A percentile compares a stretch with the other conserved stretches of the same genome.
phyloP scores from a whole-genome alignment of 2,888 invertebrate genomes.

The Eupsilia transversa region DNA sequence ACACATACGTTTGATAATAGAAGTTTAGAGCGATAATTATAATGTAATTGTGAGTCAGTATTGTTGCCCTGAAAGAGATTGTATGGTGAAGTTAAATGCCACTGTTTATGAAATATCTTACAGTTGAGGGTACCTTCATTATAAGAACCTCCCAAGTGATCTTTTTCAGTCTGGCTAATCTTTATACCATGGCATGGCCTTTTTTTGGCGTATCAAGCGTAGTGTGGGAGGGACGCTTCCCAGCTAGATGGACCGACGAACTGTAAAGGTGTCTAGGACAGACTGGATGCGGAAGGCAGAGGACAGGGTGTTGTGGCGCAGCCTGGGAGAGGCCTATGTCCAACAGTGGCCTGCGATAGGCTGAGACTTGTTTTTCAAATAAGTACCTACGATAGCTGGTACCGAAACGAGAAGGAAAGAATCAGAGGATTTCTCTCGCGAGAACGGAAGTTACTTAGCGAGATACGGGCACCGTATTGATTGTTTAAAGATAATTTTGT shows the following conservation, averaged over 20 bases:
- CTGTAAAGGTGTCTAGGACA: too few species aligned
- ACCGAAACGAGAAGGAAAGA: background rate
- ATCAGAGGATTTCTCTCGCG: background rate
- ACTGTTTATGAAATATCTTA: constrained; percentile 37
- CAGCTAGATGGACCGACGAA: background rate
- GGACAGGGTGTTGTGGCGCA: too few species aligned
- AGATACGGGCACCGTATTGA: too few species aligned
- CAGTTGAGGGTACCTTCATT: background rate
- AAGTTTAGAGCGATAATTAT: constrained; percentile 48
- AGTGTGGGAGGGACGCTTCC: background rate
- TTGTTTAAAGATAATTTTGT: too few species aligned
- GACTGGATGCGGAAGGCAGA: too few species aligned
- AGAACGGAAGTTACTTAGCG: background rate
- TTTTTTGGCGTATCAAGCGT: background rate
- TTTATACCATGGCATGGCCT: background rate
- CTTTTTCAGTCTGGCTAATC: too few species aligned
- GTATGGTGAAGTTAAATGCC: constrained; percentile 19
- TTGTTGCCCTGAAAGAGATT: constrained; percentile 25
- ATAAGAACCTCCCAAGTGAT: background rate
- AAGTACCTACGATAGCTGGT: background rate
- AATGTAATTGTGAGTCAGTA: constrained; percentile 55
- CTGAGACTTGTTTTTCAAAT: too few species aligned
- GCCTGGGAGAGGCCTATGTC: too few species aligned
- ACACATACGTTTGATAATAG: constrained; percentile 55
- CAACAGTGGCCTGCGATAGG: too few species aligned